Base-by-base conservation (phyloP, 2,797 vertebrate species). In the Anisognathus igniventris region DNA sequence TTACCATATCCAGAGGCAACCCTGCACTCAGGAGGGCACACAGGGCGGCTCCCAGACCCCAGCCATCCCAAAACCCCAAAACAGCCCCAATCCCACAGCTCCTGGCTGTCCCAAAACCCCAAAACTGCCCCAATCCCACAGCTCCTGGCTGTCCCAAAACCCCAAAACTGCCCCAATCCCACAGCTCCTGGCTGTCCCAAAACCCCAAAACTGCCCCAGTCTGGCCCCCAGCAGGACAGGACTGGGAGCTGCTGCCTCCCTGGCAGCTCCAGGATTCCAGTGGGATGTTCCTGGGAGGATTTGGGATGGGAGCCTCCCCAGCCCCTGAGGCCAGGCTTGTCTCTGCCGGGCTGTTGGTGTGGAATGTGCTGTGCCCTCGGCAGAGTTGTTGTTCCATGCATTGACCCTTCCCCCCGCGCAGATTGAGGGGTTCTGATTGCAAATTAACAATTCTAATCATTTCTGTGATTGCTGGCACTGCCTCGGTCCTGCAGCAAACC, bases 1-100 rank as follows among this genome's bases (percentile, higher is more conserved):
- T 98, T 98, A 96, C 96, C 97, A 44, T 95, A 92, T 96, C 64
- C 97, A 95, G 97, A 97, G 97, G 97, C 96, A 97, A 98, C 93
- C 72, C 98, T 98, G 98, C 94, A 2, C 40, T 72, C 53, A 72
- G 51, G 18, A 10, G 14, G 40, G 39, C 24, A 13, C 39, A 0
- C 18, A 2, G 88, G 97, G 96, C 22, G 0, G 79, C 91, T 84
- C 12, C 20, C 73, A 7, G 44, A 33, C 7, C 51, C 71, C 20
- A 11, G 1, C 47, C 10, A 2, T 12, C 33, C 65, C 64, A 28
- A 22, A 53, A 54, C 3, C 7, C 18, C 15, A 20, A 42, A 71
- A 21, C 4, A 25, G 28, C 22, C 28, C 21, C 21, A 3, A 5
- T 39, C 14, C 27, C 7, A 5, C 4, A 30, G 25, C 18, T 37